Evolutionary conservation across 1,140 invertebrate species (phyloP), one percentile per base, ranked within the genome.

Genomic region (Brachystomella parvula): DNA sequence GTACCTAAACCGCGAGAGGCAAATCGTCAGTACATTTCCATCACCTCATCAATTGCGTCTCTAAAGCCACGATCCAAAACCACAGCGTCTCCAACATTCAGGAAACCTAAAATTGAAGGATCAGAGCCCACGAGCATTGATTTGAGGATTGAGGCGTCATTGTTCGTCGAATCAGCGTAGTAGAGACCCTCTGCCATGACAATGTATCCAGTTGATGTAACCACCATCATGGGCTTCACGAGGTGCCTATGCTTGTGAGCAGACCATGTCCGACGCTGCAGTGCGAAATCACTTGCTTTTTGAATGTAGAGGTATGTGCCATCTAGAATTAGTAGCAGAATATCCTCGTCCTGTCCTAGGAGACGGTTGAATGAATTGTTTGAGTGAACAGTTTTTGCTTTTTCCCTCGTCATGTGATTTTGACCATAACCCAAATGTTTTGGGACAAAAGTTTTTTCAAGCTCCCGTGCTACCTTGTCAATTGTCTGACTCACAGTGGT

Each of bases 141-240:
- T 0, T 47, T 30, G 0, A 73, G 30, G 17, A 74, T 69, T 1
- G 39, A 24, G 28, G 73, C 70, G 53, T 73, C 70, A 44, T 74
- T 74, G 33, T 74, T 67, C 0, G 21, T 26, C n/a, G 53, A 44
- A 28, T 72, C 65, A 29, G 67, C 64, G 49, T 60, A 72, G 57
- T 71, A 74, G 21, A 65, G 21, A 44, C 72, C 66, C 9, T 56
- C 61, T 24, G 66, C 44, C 49, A 63, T 44, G 24, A 73, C 44
- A 29, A 74, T 71, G 53, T 67, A 67, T 15, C 66, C 71, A 63
- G 67, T 62, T 12, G 71, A 65, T 57, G 67, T 62, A n/a, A 64
- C 58, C 0, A 73, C 47, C 39, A 73, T 58, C 30, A 63, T 49
- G 47, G 67, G 57, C 31, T 73, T 73, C 9, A 71, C 31, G n/a